phyloP scores from a whole-genome alignment of 2,888 invertebrate genomes.

The Caenorhabditis macrosperma region DNA sequence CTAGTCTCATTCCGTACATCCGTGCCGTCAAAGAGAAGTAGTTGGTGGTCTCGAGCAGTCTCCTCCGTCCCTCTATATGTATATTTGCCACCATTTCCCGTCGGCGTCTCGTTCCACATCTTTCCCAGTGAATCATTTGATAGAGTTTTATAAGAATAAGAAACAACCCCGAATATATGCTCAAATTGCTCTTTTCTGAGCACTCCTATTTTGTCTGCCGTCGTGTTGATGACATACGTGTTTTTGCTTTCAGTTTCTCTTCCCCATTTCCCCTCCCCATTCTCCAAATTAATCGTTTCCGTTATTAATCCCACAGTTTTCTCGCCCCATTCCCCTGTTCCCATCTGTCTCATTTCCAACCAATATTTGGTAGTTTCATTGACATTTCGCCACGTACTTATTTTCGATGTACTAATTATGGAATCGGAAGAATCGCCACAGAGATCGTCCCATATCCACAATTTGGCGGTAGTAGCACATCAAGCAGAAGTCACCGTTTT shows the following conservation, averaged over 20 bases:
- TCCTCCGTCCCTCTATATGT: conserved; percentile 38
- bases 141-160: conserved; percentile 45
- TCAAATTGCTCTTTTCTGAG: conserved; percentile 2
- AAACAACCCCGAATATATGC: neutral
- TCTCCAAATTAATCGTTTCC: conserved; percentile 45
- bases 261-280: neutral
- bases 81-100: conserved; percentile 53
- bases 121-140: conserved; percentile 48
- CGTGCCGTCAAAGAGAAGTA: conserved; percentile 88
- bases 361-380: conserved; percentile 52
- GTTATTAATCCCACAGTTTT: conserved; percentile 20
- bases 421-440: conserved; percentile 28
- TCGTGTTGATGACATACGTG: conserved; percentile 52
- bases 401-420: conserved; percentile 49
- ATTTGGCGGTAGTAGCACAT: conserved; percentile 12
- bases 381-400: conserved; percentile 51
- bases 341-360: conserved; percentile 18
- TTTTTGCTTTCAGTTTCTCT: conserved; percentile 49
- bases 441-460: conserved; percentile 16
- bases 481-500: conserved; percentile 27
- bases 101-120: conserved; percentile 6
- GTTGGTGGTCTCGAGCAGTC: neutral
- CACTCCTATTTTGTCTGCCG: conserved; percentile 15
- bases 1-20: conserved; percentile 90
- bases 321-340: conserved; percentile 6